These are phyloP conservation scores for Torymus aiolomorphi DNA, from an alignment of 2,888 invertebrate species.

Conservation along the genomic window DNA sequence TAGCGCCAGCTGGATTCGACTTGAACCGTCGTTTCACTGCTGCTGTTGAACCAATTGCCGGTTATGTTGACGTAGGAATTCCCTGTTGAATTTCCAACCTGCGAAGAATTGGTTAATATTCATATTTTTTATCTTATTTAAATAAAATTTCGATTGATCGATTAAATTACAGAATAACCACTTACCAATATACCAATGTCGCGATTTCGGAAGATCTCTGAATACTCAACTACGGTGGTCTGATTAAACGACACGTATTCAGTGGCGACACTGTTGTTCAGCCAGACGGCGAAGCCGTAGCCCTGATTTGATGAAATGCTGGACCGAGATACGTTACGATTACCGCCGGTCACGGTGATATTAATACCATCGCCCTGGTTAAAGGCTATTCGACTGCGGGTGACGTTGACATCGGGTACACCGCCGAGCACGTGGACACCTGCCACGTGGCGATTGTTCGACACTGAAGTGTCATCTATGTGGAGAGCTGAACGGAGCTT, in stretches of 20 bases:
- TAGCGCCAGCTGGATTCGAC: conserved; percentile 91
- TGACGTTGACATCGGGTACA: conserved; percentile 95
- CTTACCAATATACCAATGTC: conserved; percentile 87
- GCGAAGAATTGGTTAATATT: not conserved
- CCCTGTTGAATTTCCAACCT: conserved; percentile 94
- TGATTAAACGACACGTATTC: conserved; percentile 90
- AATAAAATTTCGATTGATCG: too few relatives aligned
- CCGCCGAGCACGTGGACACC: conserved; percentile 94
- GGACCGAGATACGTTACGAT: conserved; percentile 91
- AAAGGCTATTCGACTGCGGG: conserved; percentile 90
- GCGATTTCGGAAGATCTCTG: conserved; percentile 89
- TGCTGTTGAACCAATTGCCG: conserved; percentile 90
- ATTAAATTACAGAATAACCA: not conserved
- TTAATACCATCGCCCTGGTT: conserved; percentile 97
- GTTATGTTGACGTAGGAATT: conserved; percentile 92
- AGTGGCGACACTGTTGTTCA: conserved; percentile 88
- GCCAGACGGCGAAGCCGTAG: conserved; percentile 92
- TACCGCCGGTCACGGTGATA: conserved; percentile 95
- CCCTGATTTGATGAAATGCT: conserved; percentile 91
- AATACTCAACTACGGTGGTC: conserved; percentile 90
- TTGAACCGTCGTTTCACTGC: conserved; percentile 88
- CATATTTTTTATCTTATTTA: too few relatives aligned
- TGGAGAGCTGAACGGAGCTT: conserved; percentile 93
- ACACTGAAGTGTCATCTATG: conserved; percentile 88
- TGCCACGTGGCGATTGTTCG: conserved; percentile 92